Evolutionary conservation across 1,140 invertebrate genomes (phyloP), one percentile per base, ranked within the genome.

Genomic region (Lasioglossum albipes): DNA sequence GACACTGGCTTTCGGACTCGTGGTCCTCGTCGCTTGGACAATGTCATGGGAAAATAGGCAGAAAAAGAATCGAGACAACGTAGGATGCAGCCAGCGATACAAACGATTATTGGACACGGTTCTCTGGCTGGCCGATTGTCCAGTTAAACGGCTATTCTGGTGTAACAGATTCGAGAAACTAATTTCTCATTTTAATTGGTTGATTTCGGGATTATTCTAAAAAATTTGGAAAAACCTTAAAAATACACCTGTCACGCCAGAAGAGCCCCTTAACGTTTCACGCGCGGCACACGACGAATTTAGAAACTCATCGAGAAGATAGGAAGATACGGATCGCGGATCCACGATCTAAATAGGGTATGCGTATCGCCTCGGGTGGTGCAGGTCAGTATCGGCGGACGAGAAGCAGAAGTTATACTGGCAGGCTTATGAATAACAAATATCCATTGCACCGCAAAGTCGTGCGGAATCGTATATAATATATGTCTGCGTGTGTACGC

Each of bases 371-470:
- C 71, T 66, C 49, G 77, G 65, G 72, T 75, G 65, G 64, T 69
- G 72, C 78, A 69, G 78, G 65, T 68, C 65, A 62, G 65, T 75
- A 80, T 80, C 73, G 69, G 79, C n/a, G 62, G 75, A 75, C 79
- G 72, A 75, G 78, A 62, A 75, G 79, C 65, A 75, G 73, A 75
- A 80, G 54, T 80, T 80, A 75, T 75, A 80, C 42, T 62, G 54
- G 65, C 78, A 52, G 78, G 72, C 78, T 80, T 75, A 75, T 75
- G 78, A 80, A 80, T 75, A 80, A 80, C 72, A 75, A 80, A 75
- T 75, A 75, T 80, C 72, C 45, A 68, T 68, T 69, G 72, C 78
- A 20, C n/a, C 16, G 78, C 64, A 41, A 68, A 75, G 65, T 68
- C 78, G 42, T 75, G 73, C 70, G 31, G 71, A 49, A 36, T 57